Percentiles rank a stretch among this genome's conserved stretches.
phyloP scores from a whole-genome alignment of 1,140 invertebrate genomes.

The Aphaenogaster rudis region DNA sequence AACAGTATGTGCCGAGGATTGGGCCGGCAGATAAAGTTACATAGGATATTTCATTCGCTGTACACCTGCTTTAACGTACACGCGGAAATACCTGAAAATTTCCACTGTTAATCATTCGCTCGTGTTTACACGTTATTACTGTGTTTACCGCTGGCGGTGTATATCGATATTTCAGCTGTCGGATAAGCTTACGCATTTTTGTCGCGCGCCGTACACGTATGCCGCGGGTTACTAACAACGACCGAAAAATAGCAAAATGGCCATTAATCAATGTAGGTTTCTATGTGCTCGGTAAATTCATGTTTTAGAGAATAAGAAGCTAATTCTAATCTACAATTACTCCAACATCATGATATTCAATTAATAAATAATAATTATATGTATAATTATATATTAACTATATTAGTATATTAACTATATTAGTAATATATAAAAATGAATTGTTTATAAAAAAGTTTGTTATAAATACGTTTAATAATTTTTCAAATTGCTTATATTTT shows the following conservation, averaged over 20 bases:
- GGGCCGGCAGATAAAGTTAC: conserved; percentile 54
- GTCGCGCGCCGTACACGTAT: neutral
- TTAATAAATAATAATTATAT: neutral
- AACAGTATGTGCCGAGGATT: conserved; percentile 54
- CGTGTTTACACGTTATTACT: conserved; percentile 64
- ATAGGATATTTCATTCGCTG: conserved; percentile 51
- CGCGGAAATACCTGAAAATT: conserved; percentile 61
- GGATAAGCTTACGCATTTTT: conserved; percentile 60
- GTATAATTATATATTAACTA: neutral
- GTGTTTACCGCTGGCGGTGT: conserved; percentile 49
- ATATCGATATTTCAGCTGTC: conserved; percentile 64
- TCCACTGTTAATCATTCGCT: conserved; percentile 58
- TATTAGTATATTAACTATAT: neutral
- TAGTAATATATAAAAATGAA: neutral
- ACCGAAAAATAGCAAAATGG: conserved; percentile 46
- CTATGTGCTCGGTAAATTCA: conserved; percentile 25
- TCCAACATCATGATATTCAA: neutral
- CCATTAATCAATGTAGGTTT: conserved; percentile 41
- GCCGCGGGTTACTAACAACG: neutral
- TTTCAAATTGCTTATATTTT: neutral
- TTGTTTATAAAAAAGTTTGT: neutral
- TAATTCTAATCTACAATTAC: neutral
- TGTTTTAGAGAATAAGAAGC: conserved; percentile 7
- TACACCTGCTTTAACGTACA: conserved; percentile 56
- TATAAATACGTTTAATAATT: neutral